Evolutionary conservation across 1,140 invertebrate genomes (phyloP).

Genomic region (Pseudomyrmex dendroicus): DNA sequence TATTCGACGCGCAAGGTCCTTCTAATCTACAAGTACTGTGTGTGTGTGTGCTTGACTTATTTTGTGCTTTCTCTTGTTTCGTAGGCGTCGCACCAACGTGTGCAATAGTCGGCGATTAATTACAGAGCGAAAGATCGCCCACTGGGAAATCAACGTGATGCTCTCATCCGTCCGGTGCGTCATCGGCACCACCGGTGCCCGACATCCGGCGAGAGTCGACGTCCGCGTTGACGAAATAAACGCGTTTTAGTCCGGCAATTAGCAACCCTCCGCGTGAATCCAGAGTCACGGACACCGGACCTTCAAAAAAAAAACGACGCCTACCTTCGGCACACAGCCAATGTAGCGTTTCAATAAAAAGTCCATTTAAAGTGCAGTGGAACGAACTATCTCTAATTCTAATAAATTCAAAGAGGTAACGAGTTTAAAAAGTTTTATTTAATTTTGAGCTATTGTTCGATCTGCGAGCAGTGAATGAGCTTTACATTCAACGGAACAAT

Average conservation of each 20-base stretch:
- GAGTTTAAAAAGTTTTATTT: no score
- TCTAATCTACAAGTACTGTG: constrained; percentile 22
- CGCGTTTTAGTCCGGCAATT: constrained; percentile 67
- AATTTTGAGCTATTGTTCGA: no score
- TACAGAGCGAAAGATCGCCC: constrained; percentile 63
- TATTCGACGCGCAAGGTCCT: constrained; percentile 20
- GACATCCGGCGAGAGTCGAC: constrained; percentile 10
- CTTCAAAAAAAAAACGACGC: no score
- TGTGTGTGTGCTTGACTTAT: constrained; percentile 18
- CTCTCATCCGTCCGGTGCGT: constrained; percentile 32
- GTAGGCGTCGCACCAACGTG: background rate
- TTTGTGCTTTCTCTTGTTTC: constrained; percentile 15
- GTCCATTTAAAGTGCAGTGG: background rate
- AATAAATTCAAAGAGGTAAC: no score
- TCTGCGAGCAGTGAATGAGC: no score
- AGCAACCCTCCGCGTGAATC: constrained; percentile 5
- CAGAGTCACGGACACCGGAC: constrained; percentile 25
- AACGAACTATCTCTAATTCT: background rate
- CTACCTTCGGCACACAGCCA: background rate
- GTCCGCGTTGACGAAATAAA: constrained; percentile 27
- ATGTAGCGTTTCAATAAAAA: background rate
- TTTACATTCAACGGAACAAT: no score
- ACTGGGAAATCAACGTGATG: constrained; percentile 67
- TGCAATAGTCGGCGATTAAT: constrained; percentile 53
- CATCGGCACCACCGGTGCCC: constrained; percentile 15